Evolutionary conservation across 1,140 invertebrate species (phyloP).

Genomic region (Drosophila orosa): DNA sequence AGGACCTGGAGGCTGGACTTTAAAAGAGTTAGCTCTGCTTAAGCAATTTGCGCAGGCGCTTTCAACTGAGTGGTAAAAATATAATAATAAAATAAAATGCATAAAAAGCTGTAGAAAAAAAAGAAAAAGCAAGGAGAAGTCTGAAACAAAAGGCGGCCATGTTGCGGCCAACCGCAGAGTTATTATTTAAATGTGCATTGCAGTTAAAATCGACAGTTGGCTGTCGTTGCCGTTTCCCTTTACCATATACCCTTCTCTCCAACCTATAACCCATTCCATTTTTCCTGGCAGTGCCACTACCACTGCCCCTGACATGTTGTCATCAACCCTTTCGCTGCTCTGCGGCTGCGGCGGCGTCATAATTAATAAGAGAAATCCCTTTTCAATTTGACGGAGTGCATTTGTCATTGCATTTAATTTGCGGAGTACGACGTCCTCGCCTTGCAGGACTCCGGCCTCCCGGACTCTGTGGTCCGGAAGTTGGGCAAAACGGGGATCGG

Average conservation of each 20-base stretch:
- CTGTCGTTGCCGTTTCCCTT: constrained; percentile 31
- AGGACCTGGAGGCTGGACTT: constrained; percentile 31
- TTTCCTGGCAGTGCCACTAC: constrained; percentile 21
- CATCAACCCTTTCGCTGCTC: constrained; percentile 69
- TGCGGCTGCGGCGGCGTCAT: constrained; percentile 77
- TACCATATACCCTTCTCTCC: background rate
- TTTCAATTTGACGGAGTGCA: constrained; percentile 84
- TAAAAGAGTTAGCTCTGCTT: constrained; percentile 57
- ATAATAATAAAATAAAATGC: constrained; percentile 45
- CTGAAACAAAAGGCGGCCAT: constrained; percentile 78
- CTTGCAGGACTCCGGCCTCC: constrained; percentile 43
- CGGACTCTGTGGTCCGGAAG: constrained; percentile 63
- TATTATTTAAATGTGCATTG: constrained; percentile 81
- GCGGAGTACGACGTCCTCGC: constrained; percentile 54
- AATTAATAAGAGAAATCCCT: constrained; percentile 84
- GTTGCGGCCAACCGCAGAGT: constrained; percentile 79
- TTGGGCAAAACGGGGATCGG: constrained; percentile 51
- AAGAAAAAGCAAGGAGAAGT: constrained; percentile 26
- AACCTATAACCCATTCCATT: constrained; percentile 2
- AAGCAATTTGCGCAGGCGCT: constrained; percentile 80
- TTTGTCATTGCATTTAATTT: constrained; percentile 84
- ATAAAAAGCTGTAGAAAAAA: constrained; percentile 37
- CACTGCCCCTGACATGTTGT: constrained; percentile 58
- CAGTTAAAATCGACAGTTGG: constrained; percentile 79
- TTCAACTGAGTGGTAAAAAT: constrained; percentile 47